Base-by-base conservation (phyloP, 2,113 vertebrate genomes). In the Gallinago jamesoni region DNA sequence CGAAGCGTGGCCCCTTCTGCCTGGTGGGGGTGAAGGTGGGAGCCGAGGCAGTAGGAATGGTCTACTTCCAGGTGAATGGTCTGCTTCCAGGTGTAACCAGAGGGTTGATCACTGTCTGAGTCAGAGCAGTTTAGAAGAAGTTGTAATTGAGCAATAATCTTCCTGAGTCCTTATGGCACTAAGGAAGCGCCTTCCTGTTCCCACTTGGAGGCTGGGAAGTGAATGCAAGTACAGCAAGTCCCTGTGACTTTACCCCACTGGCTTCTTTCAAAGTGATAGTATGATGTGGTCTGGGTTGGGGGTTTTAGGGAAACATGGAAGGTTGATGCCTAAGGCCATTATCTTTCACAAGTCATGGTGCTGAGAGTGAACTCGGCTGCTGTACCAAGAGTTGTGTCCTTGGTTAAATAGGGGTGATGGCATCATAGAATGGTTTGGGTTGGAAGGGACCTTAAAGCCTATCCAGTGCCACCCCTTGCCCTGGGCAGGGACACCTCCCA, bases 1-100 rank as follows among this genome's bases (percentile, higher is more conserved):
- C 52, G 35, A n/a, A 37, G 45, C 37, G 1, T 41, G 17, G 22
- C 35, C 19, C 23, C 16, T 53, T 62, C 24, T n/a, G 24, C 3
- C 35, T 10, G 1, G 17, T 13, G 57, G 19, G 13, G 5, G 48
- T 12, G 63, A 24, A 14, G 1, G 15, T 52, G 52, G 72, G 13
- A 15, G 43, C 43, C 47, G 39, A 9, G 16, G 10, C 8, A 3
- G 23, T 0, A 16, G 64, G 53, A 12, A 22, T 2, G 6, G 28
- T 47, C 53, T 69, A 30, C 63, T 60, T 14, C 0, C 16, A 43
- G 48, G 4, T 35, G 7, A 12, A 22, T 2, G 6, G 28, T 47
- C 53, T 69, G 33, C 63, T 60, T 14, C 0, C 16, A 43, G 48
- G 4, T 35, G 7, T 17, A 41, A 21, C 25, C 16, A 2, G 12